A percentile compares a stretch with the other conserved stretches of the same genome.
phyloP scores from a whole-genome alignment of 2,113 vertebrate species.

The Pluvianellus socialis region DNA sequence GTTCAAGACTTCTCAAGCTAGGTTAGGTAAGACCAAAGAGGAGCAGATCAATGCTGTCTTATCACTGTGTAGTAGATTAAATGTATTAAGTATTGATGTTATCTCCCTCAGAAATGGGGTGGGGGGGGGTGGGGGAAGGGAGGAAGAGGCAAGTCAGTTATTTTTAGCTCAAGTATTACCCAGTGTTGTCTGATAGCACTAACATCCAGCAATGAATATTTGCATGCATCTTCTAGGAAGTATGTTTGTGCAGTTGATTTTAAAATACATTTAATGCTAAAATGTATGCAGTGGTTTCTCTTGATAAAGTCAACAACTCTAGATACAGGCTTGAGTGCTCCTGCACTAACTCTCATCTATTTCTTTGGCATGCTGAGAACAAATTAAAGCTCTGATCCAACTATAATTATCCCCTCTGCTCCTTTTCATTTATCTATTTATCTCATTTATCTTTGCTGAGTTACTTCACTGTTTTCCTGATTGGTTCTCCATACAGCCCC shows the following conservation, averaged over 20 bases:
- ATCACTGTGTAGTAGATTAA: background rate
- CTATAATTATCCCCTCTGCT: background rate
- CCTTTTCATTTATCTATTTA: background rate
- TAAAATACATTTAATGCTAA: background rate
- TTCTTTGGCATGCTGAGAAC: background rate
- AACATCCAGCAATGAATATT: background rate
- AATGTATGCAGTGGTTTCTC: background rate
- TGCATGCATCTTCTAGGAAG: background rate
- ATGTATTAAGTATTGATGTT: background rate
- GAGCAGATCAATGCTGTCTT: background rate
- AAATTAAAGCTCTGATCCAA: background rate
- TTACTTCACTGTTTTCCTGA: background rate
- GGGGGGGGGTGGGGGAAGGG: too few species aligned
- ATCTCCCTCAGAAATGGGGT: background rate
- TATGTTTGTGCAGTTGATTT: background rate
- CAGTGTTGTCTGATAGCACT: background rate
- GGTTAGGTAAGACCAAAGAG: background rate
- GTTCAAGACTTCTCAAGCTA: background rate
- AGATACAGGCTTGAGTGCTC: background rate
- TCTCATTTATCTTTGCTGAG: background rate
- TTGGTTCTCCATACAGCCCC: background rate
- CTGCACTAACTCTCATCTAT: background rate
- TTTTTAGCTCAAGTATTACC: background rate
- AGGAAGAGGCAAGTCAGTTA: background rate
- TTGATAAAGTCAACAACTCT: background rate